Base-by-base conservation (phyloP, 1,140 invertebrate species). In the Diachasmimorpha longicaudata region DNA sequence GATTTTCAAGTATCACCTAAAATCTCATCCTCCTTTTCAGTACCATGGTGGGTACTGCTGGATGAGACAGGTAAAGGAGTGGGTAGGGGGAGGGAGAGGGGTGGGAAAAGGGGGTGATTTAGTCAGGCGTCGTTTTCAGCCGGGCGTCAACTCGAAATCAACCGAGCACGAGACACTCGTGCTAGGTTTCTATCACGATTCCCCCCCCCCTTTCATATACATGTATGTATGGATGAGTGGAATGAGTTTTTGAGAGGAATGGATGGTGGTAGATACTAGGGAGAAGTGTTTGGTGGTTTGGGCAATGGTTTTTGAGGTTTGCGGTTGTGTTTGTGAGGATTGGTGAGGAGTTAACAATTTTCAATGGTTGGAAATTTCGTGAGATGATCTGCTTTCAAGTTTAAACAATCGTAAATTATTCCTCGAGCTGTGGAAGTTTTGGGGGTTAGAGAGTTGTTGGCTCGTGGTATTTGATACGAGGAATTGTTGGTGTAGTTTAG, bases 61-160 rank as follows among this genome's bases (percentile, higher is more conserved):
- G 21, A 63, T 63, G 19, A 25, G 58, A 63, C 58, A 63, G 58
- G 58, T 63, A 63, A 25, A 63, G 23, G 23, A 23, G 31, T 6
- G 31, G n/a, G 31, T 2, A 6, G 31, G 6, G 58, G 31, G 31
- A 63, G 31, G n/a, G n/a, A n/a, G n/a, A n/a, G n/a, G n/a, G 31
- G 31, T 2, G 31, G 6, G 58, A 63, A 63, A 63, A 63, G n/a
- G n/a, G n/a, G n/a, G n/a, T 23, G 58, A 63, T 63, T 63, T 63
- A 63, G 10, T 14, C 58, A 63, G 58, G 58, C 58, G 58, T 63
- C 58, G 58, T 63, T 63, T 63, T 63, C 58, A 63, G 58, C 31
- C 58, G 58, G 58, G 11, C 21, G 58, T 63, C 58, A 63, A 25
- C 58, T 23, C 8, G 23, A 63, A 63, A 63, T 63, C 58, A 63